phyloP scores from a whole-genome alignment of 2,113 vertebrate genomes.

The Scortum barcoo region DNA sequence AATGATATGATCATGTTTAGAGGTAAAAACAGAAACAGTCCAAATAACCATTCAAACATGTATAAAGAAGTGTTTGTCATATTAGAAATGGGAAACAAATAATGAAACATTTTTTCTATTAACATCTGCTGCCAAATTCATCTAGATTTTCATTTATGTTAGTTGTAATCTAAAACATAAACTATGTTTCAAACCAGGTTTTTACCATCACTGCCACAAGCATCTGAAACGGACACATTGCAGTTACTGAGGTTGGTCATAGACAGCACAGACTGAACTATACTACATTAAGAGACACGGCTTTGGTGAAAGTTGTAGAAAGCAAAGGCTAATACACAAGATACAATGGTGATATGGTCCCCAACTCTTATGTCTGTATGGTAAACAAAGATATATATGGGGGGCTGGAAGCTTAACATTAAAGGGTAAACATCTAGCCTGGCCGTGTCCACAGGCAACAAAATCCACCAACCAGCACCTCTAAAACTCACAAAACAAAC shows the following conservation, averaged over 20 bases:
- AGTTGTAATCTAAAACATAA: background rate
- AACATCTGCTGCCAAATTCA: background rate
- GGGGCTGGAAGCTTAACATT: background rate
- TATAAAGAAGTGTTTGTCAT: background rate
- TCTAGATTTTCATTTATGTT: background rate
- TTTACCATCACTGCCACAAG: background rate
- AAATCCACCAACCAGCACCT: background rate
- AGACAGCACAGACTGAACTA: background rate
- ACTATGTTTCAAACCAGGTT: background rate
- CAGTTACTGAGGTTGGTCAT: background rate
- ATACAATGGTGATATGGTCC: background rate
- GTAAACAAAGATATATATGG: background rate
- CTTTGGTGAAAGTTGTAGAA: background rate
- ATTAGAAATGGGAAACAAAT: background rate
- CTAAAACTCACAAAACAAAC: background rate
- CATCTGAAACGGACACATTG: background rate
- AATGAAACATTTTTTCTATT: background rate
- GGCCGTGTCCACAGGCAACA: background rate
- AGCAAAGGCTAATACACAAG: background rate
- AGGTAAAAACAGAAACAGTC: background rate
- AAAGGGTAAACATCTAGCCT: background rate
- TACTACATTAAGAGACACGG: background rate
- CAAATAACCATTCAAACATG: background rate
- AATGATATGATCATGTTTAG: background rate
- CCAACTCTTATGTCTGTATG: too few species aligned